Evolutionary conservation across 2,888 invertebrate species (phyloP).

Genomic region (Deroplatys truncata): DNA sequence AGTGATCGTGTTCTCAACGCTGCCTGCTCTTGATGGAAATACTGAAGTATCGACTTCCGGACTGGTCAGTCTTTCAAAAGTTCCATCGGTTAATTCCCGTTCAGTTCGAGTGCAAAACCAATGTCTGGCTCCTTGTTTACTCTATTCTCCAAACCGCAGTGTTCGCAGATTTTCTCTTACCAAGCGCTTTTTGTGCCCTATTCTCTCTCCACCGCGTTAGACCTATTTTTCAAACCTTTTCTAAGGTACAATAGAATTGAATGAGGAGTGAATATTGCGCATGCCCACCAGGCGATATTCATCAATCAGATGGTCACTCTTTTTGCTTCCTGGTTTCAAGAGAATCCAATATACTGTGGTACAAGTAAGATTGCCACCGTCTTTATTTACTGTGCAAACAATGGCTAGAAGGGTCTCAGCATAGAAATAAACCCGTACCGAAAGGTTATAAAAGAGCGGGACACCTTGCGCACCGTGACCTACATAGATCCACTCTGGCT

Average conservation of each 20-base stretch:
- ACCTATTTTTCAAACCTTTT: too few relatives aligned
- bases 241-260: not conserved
- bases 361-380: not conserved
- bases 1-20: too few relatives aligned
- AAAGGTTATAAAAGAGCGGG: too few relatives aligned
- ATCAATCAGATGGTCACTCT: not conserved
- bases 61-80: too few relatives aligned
- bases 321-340: not conserved
- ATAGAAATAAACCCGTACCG: too few relatives aligned
- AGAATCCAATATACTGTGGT: constrained; percentile 4
- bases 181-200: not conserved
- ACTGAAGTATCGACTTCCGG: too few relatives aligned
- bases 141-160: constrained; percentile 2
- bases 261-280: too few relatives aligned
- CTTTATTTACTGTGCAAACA: not conserved
- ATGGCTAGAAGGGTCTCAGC: too few relatives aligned
- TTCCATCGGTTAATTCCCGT: not conserved
- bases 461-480: too few relatives aligned
- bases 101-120: not conserved
- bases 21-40: too few relatives aligned
- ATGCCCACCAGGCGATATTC: not conserved
- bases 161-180: constrained; percentile 1
- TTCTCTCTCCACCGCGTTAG: too few relatives aligned
- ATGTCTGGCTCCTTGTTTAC: not conserved
- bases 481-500: too few relatives aligned